Evolutionary conservation across 2,113 vertebrate genomes (phyloP), one percentile per base, ranked within the genome.

Genomic region (Pterocles burchelli): DNA sequence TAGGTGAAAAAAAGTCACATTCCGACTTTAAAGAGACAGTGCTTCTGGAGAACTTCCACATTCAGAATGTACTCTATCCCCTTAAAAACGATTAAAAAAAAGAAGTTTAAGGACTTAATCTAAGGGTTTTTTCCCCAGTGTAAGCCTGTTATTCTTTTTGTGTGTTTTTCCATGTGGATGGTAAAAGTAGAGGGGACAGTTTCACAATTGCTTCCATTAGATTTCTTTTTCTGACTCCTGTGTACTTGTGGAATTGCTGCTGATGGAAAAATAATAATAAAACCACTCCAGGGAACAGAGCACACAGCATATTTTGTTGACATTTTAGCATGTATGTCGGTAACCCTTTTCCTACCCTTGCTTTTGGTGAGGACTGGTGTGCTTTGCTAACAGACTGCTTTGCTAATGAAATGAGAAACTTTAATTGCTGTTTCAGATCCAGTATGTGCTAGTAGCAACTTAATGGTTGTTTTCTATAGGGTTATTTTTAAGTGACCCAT

Each of bases 401-500:
- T 92, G 89, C 85, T 85, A 17, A 91, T 51, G 62, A 85, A 95
- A 93, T 24, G 58, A 82, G 91, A 91, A 88, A 34, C 73, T 93
- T 33, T 17, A 76, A 73, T 73, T 85, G 87, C 78, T 76, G 38
- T 77, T 91, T 88, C 63, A 54, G 71, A 59, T 55, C 51, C 72
- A 67, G 25, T 55, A 17, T 33, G 48, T 92, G 75, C 85, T 89
- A 74, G 57, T 28, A 75, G 90, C 72, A 77, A 25, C 54, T 88
- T 67, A n/a, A 59, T 80, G 85, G 48, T 80, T 93, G 59, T 90
- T 96, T 89, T 93, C 93, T 76, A 14, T 54, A 16, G 79, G 75
- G 75, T 83, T 94, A 66, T 90, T 96, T 96, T 90, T 62, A 90
- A 94, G 85, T 95, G 85, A 93, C 75, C 85, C 90, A 59, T 85